These are phyloP conservation scores for Tenthredo distinguenda DNA, from an alignment of 2,888 invertebrate species.

Conservation along the genomic window DNA sequence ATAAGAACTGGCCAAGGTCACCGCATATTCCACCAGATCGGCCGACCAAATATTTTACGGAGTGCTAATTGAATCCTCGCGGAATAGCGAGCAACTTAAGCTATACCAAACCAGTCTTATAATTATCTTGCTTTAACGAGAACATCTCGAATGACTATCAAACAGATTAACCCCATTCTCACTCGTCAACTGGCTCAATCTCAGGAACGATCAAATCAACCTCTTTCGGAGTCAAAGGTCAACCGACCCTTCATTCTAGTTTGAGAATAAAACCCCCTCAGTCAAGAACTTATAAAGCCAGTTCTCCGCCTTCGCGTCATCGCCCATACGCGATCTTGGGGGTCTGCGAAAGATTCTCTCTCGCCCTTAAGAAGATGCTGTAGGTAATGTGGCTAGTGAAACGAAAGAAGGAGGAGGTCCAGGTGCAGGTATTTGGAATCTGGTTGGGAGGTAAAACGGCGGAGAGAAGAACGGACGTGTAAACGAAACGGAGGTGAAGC, in stretches of 20 bases:
- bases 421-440: conserved; percentile 18
- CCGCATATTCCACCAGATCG: not conserved
- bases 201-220: conserved; percentile 10
- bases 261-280: not conserved
- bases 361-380: not conserved
- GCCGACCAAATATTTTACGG: not conserved
- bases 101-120: conserved; percentile 17
- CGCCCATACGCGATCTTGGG: conserved; percentile 14
- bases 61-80: conserved; percentile 10
- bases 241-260: not conserved
- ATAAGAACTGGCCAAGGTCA: not conserved
- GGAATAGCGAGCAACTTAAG: not conserved
- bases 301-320: not conserved
- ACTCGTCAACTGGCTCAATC: conserved; percentile 21
- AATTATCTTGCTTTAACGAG: not conserved
- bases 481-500: conserved; percentile 63
- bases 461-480: conserved; percentile 56
- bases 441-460: not conserved
- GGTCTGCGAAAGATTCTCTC: not conserved
- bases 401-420: conserved; percentile 18
- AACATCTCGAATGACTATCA: not conserved
- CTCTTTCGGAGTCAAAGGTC: not conserved
- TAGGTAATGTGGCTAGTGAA: conserved; percentile 14
- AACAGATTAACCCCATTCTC: not conserved
- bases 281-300: not conserved